Base-by-base conservation (phyloP, 1,140 invertebrate genomes). In the Zaprionus taronus region DNA sequence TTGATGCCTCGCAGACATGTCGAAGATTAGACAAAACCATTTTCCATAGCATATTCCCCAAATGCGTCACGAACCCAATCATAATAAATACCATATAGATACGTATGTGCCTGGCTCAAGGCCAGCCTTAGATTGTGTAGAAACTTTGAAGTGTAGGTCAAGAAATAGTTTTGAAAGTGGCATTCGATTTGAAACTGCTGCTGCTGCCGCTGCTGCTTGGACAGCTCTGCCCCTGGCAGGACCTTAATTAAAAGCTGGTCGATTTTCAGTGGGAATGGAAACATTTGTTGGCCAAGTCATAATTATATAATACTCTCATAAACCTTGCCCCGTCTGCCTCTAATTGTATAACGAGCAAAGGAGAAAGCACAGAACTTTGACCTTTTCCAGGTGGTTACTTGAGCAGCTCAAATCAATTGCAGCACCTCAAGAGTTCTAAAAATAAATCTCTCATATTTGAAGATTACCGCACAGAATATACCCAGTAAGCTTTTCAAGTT, bases 1-100 rank as follows among this genome's bases (percentile, higher is more conserved):
- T 6, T 62, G 14, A 34, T 63, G 51, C 47, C 47, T 34, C 36
- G 26, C 28, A 55, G 65, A 62, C 41, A 62, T 68, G 53, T 44
- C 68, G 20, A 24, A 55, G 66, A 67, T 66, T 70, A 26, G 34
- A 61, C 47, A 57, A 66, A 31, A 26, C 53, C 76, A 65, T 77
- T 82, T 58, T 58, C 69, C 69, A 69, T 70, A 87, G 77, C 72
- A 58, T 58, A 68, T 80, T 86, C 57, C 64, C 58, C 38, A 57
- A 68, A 51, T 67, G 47, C 34, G 55, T 63, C 63, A 36, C 60
- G n/a, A 58, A 36, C 31, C 20, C 28, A 53, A 64, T 64, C 62
- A 64, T 64, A 36, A 64, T 60, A 36, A 72, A 70, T 67, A 51
- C 56, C 44, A 17, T 17, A 22, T 1, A 14, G 61, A 17, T 56